phyloP scores from a whole-genome alignment of 2,113 vertebrate species.

The Castor canadensis region DNA sequence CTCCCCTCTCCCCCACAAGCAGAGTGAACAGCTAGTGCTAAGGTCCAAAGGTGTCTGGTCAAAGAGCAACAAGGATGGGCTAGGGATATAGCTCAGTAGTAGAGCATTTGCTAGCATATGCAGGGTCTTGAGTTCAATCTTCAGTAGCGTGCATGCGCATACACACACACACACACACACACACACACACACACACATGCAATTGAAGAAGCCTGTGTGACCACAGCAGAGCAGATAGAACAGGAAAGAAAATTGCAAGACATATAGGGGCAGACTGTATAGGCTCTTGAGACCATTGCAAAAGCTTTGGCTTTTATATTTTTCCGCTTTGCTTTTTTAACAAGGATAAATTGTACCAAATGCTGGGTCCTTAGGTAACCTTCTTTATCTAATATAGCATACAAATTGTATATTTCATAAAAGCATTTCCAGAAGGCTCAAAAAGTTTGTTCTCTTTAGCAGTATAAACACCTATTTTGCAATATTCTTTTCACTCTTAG shows the following conservation, averaged over 20 bases:
- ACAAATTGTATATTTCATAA: slow-evolving; percentile 43
- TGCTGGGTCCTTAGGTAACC: neutral
- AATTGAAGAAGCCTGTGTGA: neutral
- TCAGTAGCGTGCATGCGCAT: no score
- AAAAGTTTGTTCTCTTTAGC: neutral
- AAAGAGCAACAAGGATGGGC: neutral
- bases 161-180: no score
- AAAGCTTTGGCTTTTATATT: neutral
- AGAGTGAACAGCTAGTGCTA: neutral
- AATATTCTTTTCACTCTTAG: neutral
- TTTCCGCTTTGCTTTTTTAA: neutral
- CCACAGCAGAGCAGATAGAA: neutral
- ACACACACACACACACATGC: no score
- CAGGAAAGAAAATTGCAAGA: neutral
- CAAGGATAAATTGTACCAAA: slow-evolving; percentile 36
- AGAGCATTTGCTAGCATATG: no score
- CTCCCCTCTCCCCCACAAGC: neutral
- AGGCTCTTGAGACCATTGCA: neutral
- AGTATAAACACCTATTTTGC: neutral
- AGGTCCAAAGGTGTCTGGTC: neutral
- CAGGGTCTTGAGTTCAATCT: no score
- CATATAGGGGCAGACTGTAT: neutral
- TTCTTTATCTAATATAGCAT: slow-evolving; percentile 52
- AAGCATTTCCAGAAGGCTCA: neutral
- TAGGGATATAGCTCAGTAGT: no score